Base-by-base conservation (phyloP, 2,888 invertebrate genomes). In the Hoplodrina ambigua region DNA sequence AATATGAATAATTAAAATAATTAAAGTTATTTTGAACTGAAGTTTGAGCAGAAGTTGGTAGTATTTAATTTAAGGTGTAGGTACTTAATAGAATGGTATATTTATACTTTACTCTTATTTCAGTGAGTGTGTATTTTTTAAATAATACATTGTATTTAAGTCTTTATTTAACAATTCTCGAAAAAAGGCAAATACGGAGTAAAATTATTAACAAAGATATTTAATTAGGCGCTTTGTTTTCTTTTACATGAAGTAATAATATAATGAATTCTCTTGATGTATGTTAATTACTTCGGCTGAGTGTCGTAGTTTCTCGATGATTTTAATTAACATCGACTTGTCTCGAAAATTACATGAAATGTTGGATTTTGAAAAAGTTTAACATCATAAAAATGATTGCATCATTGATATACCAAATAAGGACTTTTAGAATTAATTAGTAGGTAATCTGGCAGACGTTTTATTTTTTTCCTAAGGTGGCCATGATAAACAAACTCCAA, bases 111-210 rank as follows among this genome's bases (percentile, higher is more conserved):
- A 5, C 4, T 37, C 2, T 2, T 19, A 19, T 46, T 60, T 30
- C 4, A 41, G 15, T 8, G n/a, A 49, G 5, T 7, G n/a, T 30
- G 3, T n/a, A 5, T 41, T 19, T n/a, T 30, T 55, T 52, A 10
- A 10, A n/a, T 8, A 49, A 50, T 57, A 15, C 25, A 13, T 46
- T 73, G 4, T 46, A 11, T 25, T 52, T 37, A n/a, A n/a, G 30
- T n/a, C 25, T 25, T 25, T 41, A 50, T 60, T 19, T 30, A 77
- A 64, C 60, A n/a, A 54, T 49, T 66, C 55, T n/a, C 54, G 11
- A 17, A 59, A 57, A 78, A 75, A 52, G 19, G 46, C 52, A 30
- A 52, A 55, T 37, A 58, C 17, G 13, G 3, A 55, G 37, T 41
- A n/a, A 52, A 20, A 20, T n/a, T 44, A 46, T 44, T 7, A 2